phyloP scores from a whole-genome alignment of 2,797 vertebrate species.

The Neomorphus geoffroyi region DNA sequence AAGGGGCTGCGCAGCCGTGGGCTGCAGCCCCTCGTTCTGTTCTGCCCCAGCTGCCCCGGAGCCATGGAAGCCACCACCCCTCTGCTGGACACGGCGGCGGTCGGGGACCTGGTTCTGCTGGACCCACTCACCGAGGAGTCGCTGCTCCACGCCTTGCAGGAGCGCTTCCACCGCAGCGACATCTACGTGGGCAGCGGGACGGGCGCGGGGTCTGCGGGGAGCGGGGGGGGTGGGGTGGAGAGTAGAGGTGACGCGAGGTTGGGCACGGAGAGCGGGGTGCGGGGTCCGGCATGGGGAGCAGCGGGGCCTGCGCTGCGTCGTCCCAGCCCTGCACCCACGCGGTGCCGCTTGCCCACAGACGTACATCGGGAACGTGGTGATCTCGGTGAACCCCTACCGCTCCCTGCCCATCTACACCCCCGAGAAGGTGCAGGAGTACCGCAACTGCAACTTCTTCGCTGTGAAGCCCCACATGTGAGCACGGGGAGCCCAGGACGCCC shows the following conservation, averaged over 20 bases:
- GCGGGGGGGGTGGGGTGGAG: too few species aligned
- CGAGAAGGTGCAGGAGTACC: conserved; percentile 74
- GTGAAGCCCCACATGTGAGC: conserved; percentile 83
- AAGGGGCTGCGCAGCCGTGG: accelerated
- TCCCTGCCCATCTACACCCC: conserved; percentile 78
- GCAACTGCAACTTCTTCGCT: conserved; percentile 75
- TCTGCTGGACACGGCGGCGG: conserved; percentile 65
- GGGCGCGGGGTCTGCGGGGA: too few species aligned
- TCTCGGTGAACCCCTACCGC: conserved; percentile 80
- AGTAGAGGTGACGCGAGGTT: too few species aligned
- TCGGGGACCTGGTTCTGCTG: conserved; percentile 79
- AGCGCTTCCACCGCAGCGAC: conserved; percentile 71
- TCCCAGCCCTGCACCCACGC: accelerated
- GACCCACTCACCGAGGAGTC: conserved; percentile 75
- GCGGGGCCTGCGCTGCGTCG: too few species aligned
- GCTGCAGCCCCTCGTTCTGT: background rate
- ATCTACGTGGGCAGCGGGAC: conserved; percentile 74
- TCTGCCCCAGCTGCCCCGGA: background rate
- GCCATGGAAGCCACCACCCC: conserved; percentile 59
- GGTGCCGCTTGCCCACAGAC: conserved; percentile 39
- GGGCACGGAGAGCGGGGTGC: too few species aligned
- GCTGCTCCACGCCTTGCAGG: conserved; percentile 74
- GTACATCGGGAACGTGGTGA: conserved; percentile 79
- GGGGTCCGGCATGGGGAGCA: background rate
- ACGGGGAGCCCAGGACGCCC: accelerated